These are phyloP conservation scores for Cheiracanthium punctorium DNA, from an alignment of 2,888 invertebrate species.

Conservation along the genomic window DNA sequence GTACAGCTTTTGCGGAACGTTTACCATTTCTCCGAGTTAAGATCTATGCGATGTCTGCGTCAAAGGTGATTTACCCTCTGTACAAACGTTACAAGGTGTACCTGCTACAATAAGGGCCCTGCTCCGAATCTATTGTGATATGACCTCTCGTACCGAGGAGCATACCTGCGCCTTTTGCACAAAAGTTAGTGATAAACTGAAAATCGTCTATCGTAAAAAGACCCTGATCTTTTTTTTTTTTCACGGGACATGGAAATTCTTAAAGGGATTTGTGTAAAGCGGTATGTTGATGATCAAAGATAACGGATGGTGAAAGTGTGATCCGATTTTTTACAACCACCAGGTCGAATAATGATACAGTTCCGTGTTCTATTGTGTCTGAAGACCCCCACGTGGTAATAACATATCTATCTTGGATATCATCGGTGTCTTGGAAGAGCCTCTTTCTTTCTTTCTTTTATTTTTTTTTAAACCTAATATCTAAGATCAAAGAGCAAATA, in stretches of 20 bases:
- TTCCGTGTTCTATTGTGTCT: neutral
- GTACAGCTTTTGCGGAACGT: conserved; percentile 7
- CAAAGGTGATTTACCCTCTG: conserved; percentile 53
- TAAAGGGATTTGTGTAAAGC: conserved; percentile 47
- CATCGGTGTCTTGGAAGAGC: neutral
- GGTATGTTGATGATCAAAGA: conserved; percentile 61
- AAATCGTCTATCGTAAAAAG: neutral
- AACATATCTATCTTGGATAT: neutral
- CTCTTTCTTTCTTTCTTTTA: too few species aligned
- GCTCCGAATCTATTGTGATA: conserved; percentile 7
- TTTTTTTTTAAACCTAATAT: too few species aligned
- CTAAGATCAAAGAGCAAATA: too few species aligned
- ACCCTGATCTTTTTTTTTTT: conserved; percentile 32
- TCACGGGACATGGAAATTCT: conserved; percentile 33
- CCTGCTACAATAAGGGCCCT: neutral
- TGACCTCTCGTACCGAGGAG: neutral
- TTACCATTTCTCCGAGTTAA: conserved; percentile 30
- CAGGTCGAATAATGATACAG: neutral
- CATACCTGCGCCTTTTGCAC: conserved; percentile 24
- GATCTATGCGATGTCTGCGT: conserved; percentile 43
- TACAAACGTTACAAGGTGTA: conserved; percentile 6
- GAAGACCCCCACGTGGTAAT: neutral
- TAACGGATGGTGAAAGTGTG: neutral
- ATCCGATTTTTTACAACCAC: neutral
- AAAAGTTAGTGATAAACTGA: conserved; percentile 57